Base-by-base conservation (phyloP, 1,140 invertebrate species). In the Apis dorsata region DNA sequence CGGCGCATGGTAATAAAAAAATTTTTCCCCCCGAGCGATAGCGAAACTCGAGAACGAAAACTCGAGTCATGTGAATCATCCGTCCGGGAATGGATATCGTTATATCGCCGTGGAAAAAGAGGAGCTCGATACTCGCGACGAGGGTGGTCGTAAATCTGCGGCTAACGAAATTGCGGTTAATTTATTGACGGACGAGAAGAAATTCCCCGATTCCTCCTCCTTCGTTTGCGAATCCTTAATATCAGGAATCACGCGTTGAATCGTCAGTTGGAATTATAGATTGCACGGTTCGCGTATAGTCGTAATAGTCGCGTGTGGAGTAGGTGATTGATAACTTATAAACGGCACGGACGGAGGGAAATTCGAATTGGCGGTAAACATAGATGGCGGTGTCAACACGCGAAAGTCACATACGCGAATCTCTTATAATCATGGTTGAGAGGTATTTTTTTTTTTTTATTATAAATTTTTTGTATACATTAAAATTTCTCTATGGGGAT, bases 241-340 rank as follows among this genome's bases (percentile, higher is more conserved):
- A 69, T 68, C 63, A n/a, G 49, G 63, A 28, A 78, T 79, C 60
- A 60, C 66, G 34, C 55, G 34, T 5, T 44, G 34, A 44, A 55
- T 60, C 44, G 65, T 28, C n/a, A n/a, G 3, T 1, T 49, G 24
- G 70, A 79, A 79, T 79, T 79, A 79, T 24, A 71, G 66, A 51
- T 28, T 51, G 66, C 66, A 21, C 44, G 55, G 28, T 21, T 10
- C 55, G 15, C n/a, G 77, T 7, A 60, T 79, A n/a, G n/a, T n/a
- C n/a, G 51, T 12, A 79, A 71, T n/a, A n/a, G n/a, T 71, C 34
- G n/a, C 17, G 34, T 34, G 34, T 44, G 12, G 60, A 60, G 51
- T 55, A 19, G 66, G 12, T 79, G 77, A 79, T 79, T 60, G 77
- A 79, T 79, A 71, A 70, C n/a, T n/a, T 34, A 12, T 17, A n/a